phyloP scores from a whole-genome alignment of 2,113 vertebrate genomes.

The Ammodytes marinus region DNA sequence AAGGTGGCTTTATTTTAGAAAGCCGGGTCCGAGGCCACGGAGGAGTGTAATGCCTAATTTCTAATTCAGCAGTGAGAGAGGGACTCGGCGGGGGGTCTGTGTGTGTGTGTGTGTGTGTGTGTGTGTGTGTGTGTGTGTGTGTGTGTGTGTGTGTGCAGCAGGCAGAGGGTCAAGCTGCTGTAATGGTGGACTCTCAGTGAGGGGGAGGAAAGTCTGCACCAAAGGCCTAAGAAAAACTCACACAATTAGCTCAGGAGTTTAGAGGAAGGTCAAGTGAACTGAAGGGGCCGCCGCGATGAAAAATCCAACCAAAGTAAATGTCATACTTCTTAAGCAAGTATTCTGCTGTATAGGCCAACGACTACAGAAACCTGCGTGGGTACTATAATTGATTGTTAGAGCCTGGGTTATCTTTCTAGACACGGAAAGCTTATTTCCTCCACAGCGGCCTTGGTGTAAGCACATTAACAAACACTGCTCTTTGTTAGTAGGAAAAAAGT shows the following conservation, averaged over 20 bases:
- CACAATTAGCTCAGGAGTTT: constrained; percentile 52
- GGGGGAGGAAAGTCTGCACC: background rate
- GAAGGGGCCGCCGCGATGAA: constrained; percentile 32
- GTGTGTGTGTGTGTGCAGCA: background rate
- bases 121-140: no score
- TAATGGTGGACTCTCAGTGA: constrained; percentile 43
- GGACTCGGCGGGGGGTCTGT: constrained; percentile 27
- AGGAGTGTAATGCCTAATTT: constrained; percentile 64
- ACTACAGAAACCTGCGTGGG: background rate
- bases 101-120: no score
- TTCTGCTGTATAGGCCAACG: background rate
- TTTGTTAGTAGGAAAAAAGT: no score
- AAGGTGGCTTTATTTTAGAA: constrained; percentile 53
- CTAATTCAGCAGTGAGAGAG: constrained; percentile 50
- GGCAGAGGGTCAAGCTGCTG: constrained; percentile 49
- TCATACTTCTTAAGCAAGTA: constrained; percentile 25
- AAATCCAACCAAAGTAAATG: constrained; percentile 53
- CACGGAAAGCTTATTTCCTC: background rate
- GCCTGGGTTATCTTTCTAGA: background rate
- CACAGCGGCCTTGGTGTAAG: background rate
- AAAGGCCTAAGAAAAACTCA: constrained; percentile 9
- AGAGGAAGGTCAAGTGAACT: constrained; percentile 55
- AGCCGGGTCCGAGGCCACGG: constrained; percentile 19
- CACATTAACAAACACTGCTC: no score
- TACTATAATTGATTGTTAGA: constrained; percentile 4